Evolutionary conservation across 2,797 vertebrate genomes (phyloP).

Genomic region (Phrynocephalus guinanensis): DNA sequence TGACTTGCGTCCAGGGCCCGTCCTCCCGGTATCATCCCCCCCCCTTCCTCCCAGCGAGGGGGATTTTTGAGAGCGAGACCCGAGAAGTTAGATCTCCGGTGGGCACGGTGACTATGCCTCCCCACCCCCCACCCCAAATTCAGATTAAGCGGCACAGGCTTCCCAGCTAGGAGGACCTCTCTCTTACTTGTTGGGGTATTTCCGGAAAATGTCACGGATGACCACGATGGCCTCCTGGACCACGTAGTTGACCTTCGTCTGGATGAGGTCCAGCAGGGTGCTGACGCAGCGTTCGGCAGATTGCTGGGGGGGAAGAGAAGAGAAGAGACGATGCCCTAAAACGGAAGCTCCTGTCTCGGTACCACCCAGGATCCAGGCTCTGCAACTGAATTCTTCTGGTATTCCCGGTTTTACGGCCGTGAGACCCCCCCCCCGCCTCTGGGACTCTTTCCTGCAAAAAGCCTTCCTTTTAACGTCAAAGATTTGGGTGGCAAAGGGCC

Average conservation of each 20-base stretch:
- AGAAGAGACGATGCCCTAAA: background rate
- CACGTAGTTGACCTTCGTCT: slow-evolving; percentile 87
- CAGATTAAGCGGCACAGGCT: too few species aligned
- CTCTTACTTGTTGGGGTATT: slow-evolving; percentile 85
- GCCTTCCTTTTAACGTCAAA: too few species aligned
- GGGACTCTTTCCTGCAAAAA: too few species aligned
- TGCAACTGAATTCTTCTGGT: background rate
- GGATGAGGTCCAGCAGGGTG: slow-evolving; percentile 84
- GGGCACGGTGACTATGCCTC: background rate
- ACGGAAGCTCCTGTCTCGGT: background rate
- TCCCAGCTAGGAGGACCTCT: fast-evolving
- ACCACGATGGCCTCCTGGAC: slow-evolving; percentile 85
- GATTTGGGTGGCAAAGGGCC: too few species aligned
- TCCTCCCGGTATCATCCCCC: too few species aligned
- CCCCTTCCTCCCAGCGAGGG: too few species aligned
- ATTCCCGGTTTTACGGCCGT: background rate
- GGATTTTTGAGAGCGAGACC: too few species aligned
- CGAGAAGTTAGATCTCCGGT: too few species aligned
- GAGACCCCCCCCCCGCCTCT: too few species aligned
- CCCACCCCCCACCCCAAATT: background rate
- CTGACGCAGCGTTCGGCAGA: slow-evolving; percentile 85
- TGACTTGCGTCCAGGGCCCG: too few species aligned
- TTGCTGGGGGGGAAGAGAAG: slow-evolving; percentile 72
- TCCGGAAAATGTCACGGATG: slow-evolving; percentile 85
- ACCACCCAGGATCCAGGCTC: too few species aligned